Conservation (phyloP, 1,140 invertebrate species). For the Kradibia gibbosae region DNA sequence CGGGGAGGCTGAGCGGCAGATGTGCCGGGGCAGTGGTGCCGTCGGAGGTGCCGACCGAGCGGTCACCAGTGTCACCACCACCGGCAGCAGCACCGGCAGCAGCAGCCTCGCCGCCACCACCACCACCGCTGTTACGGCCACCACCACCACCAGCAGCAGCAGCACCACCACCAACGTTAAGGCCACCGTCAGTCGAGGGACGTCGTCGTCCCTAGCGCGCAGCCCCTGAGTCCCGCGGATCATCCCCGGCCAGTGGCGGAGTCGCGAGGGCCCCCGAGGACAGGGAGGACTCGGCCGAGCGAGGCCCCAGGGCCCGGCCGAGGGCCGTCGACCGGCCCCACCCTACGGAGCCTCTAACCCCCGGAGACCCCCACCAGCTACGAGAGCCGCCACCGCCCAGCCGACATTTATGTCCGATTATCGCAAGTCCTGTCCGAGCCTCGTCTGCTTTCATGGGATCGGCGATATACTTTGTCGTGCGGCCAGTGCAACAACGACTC, state of each 20-base stretch:
- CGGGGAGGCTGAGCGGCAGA: not conserved
- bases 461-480: conserved; percentile 67
- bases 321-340: not conserved
- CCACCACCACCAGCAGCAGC: not conserved
- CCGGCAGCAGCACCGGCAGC: not conserved
- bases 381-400: not conserved
- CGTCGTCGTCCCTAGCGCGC: not conserved
- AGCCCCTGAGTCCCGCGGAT: not conserved
- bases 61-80: not conserved
- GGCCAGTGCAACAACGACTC: conserved; percentile 25
- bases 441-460: conserved; percentile 72
- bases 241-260: not conserved
- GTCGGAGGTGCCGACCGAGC: not conserved
- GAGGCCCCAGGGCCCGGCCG: not conserved
- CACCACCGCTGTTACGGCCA: not conserved
- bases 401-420: conserved; percentile 64
- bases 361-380: too few relatives aligned
- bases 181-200: not conserved
- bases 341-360: not conserved
- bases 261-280: not conserved
- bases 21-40: not conserved
- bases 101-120: not conserved
- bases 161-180: not conserved
- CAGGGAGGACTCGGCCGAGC: not conserved
- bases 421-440: conserved; percentile 69